These are phyloP conservation scores for Chrysaora quinquecirrha DNA, from an alignment of 30 jellyfish, hydroid and myxozoan genomes.

Conservation along the genomic window DNA sequence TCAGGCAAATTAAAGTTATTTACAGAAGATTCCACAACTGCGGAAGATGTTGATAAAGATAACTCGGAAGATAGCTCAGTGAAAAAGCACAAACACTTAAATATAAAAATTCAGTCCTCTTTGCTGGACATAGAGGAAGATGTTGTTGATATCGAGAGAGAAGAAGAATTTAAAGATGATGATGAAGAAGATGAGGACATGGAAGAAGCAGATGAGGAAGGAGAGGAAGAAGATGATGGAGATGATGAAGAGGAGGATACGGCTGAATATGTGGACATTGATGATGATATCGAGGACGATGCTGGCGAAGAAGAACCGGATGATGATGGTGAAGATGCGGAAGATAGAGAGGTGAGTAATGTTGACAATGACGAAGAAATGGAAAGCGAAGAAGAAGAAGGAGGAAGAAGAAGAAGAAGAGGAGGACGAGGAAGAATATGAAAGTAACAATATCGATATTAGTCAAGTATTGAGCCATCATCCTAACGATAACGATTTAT, in stretches of 20 bases:
- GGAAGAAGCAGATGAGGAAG: slow-evolving; percentile 15
- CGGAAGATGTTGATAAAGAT: slow-evolving; percentile 18
- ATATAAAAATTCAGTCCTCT: slow-evolving; percentile 1
- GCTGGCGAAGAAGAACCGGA: slow-evolving; percentile 10
- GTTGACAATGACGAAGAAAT: neutral
- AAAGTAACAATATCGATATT: neutral
- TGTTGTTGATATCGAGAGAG: slow-evolving; percentile 5
- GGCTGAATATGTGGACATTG: slow-evolving; percentile 19
- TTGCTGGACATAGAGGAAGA: slow-evolving; percentile 20
- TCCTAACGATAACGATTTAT: slow-evolving; percentile 5
- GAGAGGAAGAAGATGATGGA: slow-evolving; percentile 13
- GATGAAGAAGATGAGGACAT: slow-evolving; percentile 28
- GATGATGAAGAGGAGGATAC: slow-evolving; percentile 11
- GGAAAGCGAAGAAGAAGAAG: neutral
- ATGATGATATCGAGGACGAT: slow-evolving; percentile 26
- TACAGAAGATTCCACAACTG: slow-evolving; percentile 4
- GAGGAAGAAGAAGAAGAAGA: neutral
- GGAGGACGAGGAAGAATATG: slow-evolving; percentile 9
- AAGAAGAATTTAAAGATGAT: slow-evolving; percentile 13
- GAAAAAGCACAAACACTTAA: neutral
- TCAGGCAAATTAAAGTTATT: slow-evolving; percentile 46
- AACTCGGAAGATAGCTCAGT: neutral
- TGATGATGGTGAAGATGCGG: slow-evolving; percentile 45
- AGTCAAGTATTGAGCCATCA: slow-evolving; percentile 9
- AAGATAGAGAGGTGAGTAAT: neutral